Percentiles rank a stretch among this genome's conserved stretches.
Evolutionary conservation across 2,797 vertebrate genomes (phyloP).

Genomic region (Vultur gryphus): DNA sequence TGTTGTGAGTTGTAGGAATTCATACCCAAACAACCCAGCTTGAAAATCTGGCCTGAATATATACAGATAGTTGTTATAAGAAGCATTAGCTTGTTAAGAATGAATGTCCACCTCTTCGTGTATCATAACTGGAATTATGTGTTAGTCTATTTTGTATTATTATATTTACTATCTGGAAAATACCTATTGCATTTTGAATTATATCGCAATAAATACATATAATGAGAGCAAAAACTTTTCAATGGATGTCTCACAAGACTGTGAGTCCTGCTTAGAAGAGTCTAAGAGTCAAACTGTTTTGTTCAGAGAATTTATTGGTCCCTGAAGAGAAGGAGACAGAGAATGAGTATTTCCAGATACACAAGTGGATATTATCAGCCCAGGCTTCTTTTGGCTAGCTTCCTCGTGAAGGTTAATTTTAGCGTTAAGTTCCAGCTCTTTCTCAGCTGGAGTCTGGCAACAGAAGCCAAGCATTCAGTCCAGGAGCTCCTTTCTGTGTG

Average conservation of each 20-base stretch:
- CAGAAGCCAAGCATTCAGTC: conserved; percentile 53
- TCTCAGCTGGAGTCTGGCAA: conserved; percentile 65
- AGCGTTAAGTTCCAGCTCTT: conserved; percentile 57
- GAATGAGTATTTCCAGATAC: conserved; percentile 68
- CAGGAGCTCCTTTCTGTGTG: conserved; percentile 53
- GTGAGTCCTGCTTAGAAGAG: neutral
- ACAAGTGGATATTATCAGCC: conserved; percentile 61
- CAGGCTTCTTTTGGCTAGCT: conserved; percentile 63
- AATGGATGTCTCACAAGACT: neutral
- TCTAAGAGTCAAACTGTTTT: conserved; percentile 55
- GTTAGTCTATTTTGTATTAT: neutral
- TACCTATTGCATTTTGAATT: neutral
- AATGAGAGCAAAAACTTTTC: conserved; percentile 4
- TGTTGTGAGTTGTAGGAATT: neutral
- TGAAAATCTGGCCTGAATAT: neutral
- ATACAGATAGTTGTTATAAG: neutral
- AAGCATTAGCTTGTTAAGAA: neutral
- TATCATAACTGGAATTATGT: neutral
- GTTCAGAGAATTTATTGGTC: conserved; percentile 36
- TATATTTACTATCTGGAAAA: conserved; percentile 2
- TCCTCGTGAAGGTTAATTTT: conserved; percentile 66
- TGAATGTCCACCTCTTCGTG: neutral
- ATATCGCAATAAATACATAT: neutral
- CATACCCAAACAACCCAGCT: neutral
- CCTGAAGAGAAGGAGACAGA: conserved; percentile 43